Conservation (phyloP, 1,140 invertebrate genomes). For the Carcinoscorpius rotundicauda region DNA sequence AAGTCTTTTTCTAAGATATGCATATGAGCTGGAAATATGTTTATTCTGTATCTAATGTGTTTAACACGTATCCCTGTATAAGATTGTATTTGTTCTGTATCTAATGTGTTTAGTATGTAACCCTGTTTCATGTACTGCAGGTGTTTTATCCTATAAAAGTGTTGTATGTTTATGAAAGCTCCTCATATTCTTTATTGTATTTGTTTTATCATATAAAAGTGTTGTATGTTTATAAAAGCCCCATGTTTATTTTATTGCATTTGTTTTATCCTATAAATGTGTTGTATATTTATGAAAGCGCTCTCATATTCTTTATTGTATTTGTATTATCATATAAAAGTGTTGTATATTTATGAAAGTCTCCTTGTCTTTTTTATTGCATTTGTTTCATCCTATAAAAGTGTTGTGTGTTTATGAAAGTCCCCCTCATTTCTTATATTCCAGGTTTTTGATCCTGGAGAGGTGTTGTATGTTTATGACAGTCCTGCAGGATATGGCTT, state of each 20-base stretch:
- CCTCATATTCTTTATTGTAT: conserved; percentile 37
- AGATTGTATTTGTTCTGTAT: too few species aligned
- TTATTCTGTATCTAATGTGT: too few species aligned
- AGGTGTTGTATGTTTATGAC: conserved; percentile 80
- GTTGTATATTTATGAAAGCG: background rate
- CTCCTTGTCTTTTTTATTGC: conserved; percentile 29
- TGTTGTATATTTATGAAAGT: conserved; percentile 79
- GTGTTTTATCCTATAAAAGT: background rate
- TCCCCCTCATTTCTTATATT: conserved; percentile 27
- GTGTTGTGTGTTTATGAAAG: background rate
- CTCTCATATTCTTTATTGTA: conserved; percentile 32
- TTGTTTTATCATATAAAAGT: conserved; percentile 78
- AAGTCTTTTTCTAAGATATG: too few species aligned
- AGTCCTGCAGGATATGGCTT: conserved; percentile 73
- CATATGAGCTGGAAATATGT: too few species aligned
- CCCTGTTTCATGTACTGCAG: background rate
- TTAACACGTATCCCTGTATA: too few species aligned
- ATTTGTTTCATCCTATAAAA: background rate
- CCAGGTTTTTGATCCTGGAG: conserved; percentile 72
- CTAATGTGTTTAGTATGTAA: too few species aligned
- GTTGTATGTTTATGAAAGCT: background rate
- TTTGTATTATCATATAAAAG: conserved; percentile 76
- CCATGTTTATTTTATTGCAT: background rate
- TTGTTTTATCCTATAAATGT: background rate
- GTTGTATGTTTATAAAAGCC: conserved; percentile 76